Conservation (phyloP, 1,140 invertebrate genomes). For the Drosophila ficusphila region DNA sequence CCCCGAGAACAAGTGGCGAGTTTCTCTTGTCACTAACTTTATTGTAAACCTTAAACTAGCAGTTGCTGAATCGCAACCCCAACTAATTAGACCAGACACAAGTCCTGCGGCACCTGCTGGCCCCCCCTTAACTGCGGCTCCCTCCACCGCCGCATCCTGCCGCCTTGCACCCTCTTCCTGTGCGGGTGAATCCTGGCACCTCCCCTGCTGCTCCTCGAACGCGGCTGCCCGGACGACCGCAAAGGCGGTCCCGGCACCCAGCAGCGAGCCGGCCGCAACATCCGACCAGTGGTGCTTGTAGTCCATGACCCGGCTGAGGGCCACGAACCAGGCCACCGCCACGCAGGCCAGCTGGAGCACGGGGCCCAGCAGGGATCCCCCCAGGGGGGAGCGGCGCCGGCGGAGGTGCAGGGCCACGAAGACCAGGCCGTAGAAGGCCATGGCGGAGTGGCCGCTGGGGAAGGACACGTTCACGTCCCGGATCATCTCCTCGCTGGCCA, state of each 20-base stretch:
- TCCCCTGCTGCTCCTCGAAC: slow-evolving; percentile 26
- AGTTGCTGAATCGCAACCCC: slow-evolving; percentile 14
- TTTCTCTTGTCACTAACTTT: slow-evolving; percentile 18
- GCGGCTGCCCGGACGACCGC: slow-evolving; percentile 85
- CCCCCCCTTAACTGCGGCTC: not conserved
- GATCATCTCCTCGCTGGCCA: slow-evolving; percentile 85
- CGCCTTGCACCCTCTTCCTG: slow-evolving; percentile 2
- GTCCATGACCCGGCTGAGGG: slow-evolving; percentile 94
- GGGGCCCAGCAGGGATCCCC: slow-evolving; percentile 36
- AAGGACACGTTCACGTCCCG: slow-evolving; percentile 91
- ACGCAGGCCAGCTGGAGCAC: slow-evolving; percentile 53
- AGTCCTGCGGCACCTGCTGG: slow-evolving; percentile 60
- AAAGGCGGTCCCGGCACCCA: slow-evolving; percentile 85
- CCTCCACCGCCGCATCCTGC: too few relatives aligned
- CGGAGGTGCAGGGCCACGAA: slow-evolving; percentile 93
- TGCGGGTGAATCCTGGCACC: not conserved
- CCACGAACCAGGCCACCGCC: slow-evolving; percentile 89
- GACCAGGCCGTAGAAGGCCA: slow-evolving; percentile 91
- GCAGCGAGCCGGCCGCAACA: slow-evolving; percentile 86
- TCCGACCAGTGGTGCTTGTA: slow-evolving; percentile 97
- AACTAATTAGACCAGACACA: slow-evolving; percentile 65
- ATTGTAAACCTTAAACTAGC: slow-evolving; percentile 32
- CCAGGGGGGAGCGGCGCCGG: slow-evolving; percentile 39
- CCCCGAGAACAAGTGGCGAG: not conserved
- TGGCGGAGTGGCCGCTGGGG: slow-evolving; percentile 92